phyloP scores from a whole-genome alignment of 1,140 invertebrate species.

The honey bee (Apis mellifera) region Amel_HAv3.1 CM009942.2:11408501-11409000 shows the following conservation, averaged over 20 bases:
- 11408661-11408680: too few relatives aligned
- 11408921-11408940: slow-evolving; percentile 68
- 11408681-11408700: too few relatives aligned
- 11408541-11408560: slow-evolving; percentile 31
- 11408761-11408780: background rate
- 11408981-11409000: slow-evolving; percentile 59
- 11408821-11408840: slow-evolving; percentile 9
- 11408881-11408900: slow-evolving; percentile 54
- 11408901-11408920: slow-evolving; percentile 57
- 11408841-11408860: slow-evolving; percentile 8
- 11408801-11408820: background rate
- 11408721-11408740: too few relatives aligned
- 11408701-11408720: too few relatives aligned
- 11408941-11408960: slow-evolving; percentile 66
- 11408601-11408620: background rate
- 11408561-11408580: background rate
- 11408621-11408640: background rate
- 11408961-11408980: slow-evolving; percentile 67
- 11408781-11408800: background rate
- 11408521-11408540: slow-evolving; percentile 55
- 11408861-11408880: slow-evolving; percentile 57
- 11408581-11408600: slow-evolving; percentile 1
- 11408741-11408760: background rate
- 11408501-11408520: slow-evolving; percentile 50
- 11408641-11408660: too few relatives aligned